Base-by-base conservation (phyloP, 2,888 invertebrate species). In the Seira musarum region DNA sequence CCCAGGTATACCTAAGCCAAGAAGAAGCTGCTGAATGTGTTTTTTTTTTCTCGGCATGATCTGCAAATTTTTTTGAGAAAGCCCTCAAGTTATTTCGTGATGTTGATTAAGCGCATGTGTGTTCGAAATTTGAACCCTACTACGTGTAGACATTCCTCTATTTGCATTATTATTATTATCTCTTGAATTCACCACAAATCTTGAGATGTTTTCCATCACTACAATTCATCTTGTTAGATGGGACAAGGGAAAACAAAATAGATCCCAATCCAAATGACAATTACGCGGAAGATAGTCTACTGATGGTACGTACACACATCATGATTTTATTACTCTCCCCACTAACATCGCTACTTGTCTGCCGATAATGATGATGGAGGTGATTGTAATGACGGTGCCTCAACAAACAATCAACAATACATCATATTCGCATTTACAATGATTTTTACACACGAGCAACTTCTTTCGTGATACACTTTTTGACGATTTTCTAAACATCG, bases 401-500 rank as follows among this genome's bases (percentile, higher is more conserved):
- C 64, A 64, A 61, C 67, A 78, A 79, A 79, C 79, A 79, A 79
- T 79, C 79, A 79, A 79, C 79, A 79, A 79, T 79, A 71, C 79
- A 79, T 79, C 73, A 79, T 79, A 79, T 79, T 79, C 79, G 73
- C 72, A 79, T 79, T 79, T 79, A 79, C 73, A 46, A 72, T 67
- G 46, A 67, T 40, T 73, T 72, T 73, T 69, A 72, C 72, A 78
- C 78, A 78, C 67, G 61, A 72, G 67, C 72, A 78, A 78, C 61
- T 72, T 60, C 77, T 65, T 13, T 71, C 71, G 65, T 75, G 61
- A 66, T 77, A 64, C 30, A 30, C 49, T 49, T 49, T 13, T 49
- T n/a, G 17, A 49, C 15, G 15, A 49, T 49, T 30, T 30, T 30
- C 30, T 30, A 8, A 30, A 30, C 30, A 30, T 30, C 30, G 8